Conservation (phyloP, 2,888 invertebrate genomes). For the Drosophila melanosoma region DNA sequence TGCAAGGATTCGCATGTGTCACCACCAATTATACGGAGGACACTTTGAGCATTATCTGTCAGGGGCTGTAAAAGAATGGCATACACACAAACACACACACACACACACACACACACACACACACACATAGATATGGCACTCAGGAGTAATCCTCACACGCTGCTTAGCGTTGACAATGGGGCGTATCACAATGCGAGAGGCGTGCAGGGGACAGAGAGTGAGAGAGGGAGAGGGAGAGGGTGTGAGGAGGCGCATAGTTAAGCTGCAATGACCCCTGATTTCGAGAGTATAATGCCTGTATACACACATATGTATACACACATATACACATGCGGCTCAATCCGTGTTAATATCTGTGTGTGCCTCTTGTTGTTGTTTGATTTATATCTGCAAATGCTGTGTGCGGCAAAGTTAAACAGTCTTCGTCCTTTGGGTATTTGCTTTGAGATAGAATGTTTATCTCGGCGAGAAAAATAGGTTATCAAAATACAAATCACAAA, state of each 20-base stretch:
- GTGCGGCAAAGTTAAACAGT: conserved; percentile 50
- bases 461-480: conserved; percentile 48
- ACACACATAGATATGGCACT: conserved; percentile 1
- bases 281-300: conserved; percentile 24
- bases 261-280: conserved; percentile 68
- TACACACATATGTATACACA: neutral
- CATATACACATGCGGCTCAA: conserved; percentile 27
- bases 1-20: conserved; percentile 61
- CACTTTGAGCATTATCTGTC: conserved; percentile 54
- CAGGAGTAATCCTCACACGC: conserved; percentile 72
- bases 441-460: conserved; percentile 11
- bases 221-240: conserved; percentile 1
- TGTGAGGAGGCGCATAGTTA: conserved; percentile 67
- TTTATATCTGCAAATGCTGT: conserved; percentile 61
- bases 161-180: conserved; percentile 71
- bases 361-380: conserved; percentile 61
- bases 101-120: conserved; percentile 6
- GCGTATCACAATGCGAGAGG: conserved; percentile 52
- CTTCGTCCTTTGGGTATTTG: conserved; percentile 26
- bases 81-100: conserved; percentile 2
- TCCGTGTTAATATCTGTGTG: conserved; percentile 47
- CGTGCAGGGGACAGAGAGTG: conserved; percentile 29
- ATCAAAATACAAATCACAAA: conserved; percentile 59
- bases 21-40: conserved; percentile 79
- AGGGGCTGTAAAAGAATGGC: conserved; percentile 56